A percentile compares a stretch with the other conserved stretches of the same genome.
Conservation (phyloP, 2,888 invertebrate species). For the Lydus trimaculatus region DNA sequence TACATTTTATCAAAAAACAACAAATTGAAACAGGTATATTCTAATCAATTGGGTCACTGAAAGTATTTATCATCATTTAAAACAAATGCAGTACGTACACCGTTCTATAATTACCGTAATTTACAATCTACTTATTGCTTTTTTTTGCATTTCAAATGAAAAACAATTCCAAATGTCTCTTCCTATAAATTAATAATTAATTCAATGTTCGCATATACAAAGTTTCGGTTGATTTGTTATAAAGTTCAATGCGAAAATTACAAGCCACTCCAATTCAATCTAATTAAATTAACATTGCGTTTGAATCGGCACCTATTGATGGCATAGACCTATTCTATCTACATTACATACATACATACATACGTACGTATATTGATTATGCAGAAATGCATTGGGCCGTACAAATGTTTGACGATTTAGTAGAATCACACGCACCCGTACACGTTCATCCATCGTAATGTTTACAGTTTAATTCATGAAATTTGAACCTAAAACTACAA, state of each 20-base stretch:
- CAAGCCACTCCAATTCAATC: conserved; percentile 1
- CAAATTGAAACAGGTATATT: too few species aligned
- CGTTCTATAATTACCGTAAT: too few species aligned
- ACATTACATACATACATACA: too few species aligned
- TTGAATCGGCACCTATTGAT: conserved; percentile 5
- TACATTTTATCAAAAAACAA: neutral
- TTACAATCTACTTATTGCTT: too few species aligned
- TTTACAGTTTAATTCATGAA: conserved; percentile 4
- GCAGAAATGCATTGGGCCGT: neutral
- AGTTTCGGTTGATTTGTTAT: conserved; percentile 3
- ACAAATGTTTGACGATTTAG: neutral
- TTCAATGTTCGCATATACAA: neutral
- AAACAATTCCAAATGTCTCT: neutral
- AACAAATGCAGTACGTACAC: too few species aligned
- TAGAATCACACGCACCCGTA: neutral
- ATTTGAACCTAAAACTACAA: neutral
- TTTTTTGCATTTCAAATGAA: too few species aligned
- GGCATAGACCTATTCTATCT: neutral
- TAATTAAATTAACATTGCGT: neutral
- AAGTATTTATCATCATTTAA: too few species aligned
- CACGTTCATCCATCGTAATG: neutral
- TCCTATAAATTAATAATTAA: neutral
- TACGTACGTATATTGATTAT: conserved; percentile 8
- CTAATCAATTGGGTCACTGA: neutral
- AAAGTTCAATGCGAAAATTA: conserved; percentile 7